Base-by-base conservation (phyloP, 2,888 invertebrate species). In the Zaprionus bogoriensis region DNA sequence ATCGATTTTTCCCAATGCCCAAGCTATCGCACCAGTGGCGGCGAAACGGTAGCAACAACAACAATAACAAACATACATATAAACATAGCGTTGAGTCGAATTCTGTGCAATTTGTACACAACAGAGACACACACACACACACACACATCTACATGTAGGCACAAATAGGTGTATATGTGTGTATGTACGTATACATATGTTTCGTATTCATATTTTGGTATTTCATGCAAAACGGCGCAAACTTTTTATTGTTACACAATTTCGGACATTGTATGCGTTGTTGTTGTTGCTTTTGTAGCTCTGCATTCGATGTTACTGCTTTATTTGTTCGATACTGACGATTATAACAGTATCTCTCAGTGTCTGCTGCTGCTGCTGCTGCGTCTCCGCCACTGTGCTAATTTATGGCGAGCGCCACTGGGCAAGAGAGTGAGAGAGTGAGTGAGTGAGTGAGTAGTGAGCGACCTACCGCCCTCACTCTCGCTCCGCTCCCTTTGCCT, bases 1-100 rank as follows among this genome's bases (percentile, higher is more conserved):
- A 80, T 80, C 75, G 80, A 80, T 86, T 86, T 86, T 67, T 64
- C 58, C 67, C 76, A 53, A 52, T 42, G 47, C 52, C 27, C 22
- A 45, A 47, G 25, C 22, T 28, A 50, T 44, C 42, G n/a, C 46
- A 70, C 20, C 22, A 38, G 19, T 6, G 9, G 7, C 1, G 19
- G 27, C 32, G 39, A 14, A 22, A 30, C 27, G 51, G 12, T 12
- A 42, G 22, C 51, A 53, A 23, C 17, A 22, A 12, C 32, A 39
- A 27, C 22, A 19, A 17, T 32, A 10, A 38, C 10, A 10, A 7
- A 10, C 27, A 2, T 7, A 32, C 14, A 14, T 6, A 10, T 42
- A n/a, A 48, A 28, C 30, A 36, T 45, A 25, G 54, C 22, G 39
- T 54, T 42, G 28, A 45, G 45, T 14, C 25, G 42, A 51, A 52